A percentile compares a stretch with the other conserved stretches of the same genome.
Evolutionary conservation across 2,888 invertebrate genomes (phyloP).

Genomic region (Ametastegia equiseti): DNA sequence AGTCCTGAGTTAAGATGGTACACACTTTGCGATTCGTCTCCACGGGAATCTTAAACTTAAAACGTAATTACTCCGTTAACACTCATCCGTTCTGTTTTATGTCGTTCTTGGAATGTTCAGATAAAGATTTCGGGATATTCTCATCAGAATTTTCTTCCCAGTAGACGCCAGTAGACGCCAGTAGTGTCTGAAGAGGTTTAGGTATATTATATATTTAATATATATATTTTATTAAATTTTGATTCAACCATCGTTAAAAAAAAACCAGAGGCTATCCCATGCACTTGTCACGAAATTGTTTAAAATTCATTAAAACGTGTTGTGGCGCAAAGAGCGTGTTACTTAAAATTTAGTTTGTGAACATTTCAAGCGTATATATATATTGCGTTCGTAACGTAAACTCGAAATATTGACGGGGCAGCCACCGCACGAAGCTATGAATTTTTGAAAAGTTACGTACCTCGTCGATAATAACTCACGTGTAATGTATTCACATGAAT

Average conservation of each 20-base stretch:
- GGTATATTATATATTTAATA: too few relatives aligned
- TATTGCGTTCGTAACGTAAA: not conserved
- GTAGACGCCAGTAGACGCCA: too few relatives aligned
- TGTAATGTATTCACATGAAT: not conserved
- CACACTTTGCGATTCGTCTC: constrained; percentile 9
- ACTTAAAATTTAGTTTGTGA: not conserved
- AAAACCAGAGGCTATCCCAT: not conserved
- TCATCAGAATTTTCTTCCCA: not conserved
- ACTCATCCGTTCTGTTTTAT: not conserved
- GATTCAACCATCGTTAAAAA: not conserved
- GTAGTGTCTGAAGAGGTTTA: too few relatives aligned
- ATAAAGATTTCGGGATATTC: not conserved
- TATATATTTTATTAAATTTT: too few relatives aligned
- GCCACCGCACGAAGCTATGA: not conserved
- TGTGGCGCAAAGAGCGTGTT: not conserved
- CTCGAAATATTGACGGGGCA: not conserved
- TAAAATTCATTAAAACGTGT: not conserved
- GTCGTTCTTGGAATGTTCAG: not conserved
- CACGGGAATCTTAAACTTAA: not conserved
- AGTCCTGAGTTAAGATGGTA: constrained; percentile 21
- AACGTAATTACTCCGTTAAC: constrained; percentile 31
- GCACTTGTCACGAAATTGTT: not conserved
- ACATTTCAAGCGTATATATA: not conserved
- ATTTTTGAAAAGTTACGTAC: constrained; percentile 9
- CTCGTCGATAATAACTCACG: not conserved